phyloP scores from a whole-genome alignment of 1,140 invertebrate genomes.

The Amyelois transitella region DNA sequence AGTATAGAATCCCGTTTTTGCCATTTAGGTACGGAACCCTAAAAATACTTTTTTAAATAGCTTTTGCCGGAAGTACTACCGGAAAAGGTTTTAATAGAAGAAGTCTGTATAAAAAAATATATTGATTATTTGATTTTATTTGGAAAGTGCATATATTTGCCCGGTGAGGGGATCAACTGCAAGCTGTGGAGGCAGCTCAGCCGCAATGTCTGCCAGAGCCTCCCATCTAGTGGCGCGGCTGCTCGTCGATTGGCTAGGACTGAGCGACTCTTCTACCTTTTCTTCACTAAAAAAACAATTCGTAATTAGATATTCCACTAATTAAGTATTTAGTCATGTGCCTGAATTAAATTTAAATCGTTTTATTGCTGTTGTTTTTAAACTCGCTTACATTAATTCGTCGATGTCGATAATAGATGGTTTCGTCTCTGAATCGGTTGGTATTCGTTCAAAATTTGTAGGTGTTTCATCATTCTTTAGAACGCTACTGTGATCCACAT shows the following conservation, averaged over 20 bases:
- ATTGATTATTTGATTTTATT: slow-evolving; percentile 34
- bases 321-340: too few species aligned
- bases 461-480: background rate
- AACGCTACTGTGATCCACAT: background rate
- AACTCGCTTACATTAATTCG: too few species aligned
- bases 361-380: too few species aligned
- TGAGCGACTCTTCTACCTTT: slow-evolving; percentile 28
- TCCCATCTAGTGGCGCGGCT: slow-evolving; percentile 71
- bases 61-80: too few species aligned
- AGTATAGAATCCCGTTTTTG: too few species aligned
- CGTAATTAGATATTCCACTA: too few species aligned
- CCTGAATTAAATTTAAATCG: too few species aligned
- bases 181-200: slow-evolving; percentile 64
- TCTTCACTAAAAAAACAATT: slow-evolving; percentile 20
- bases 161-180: slow-evolving; percentile 68
- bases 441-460: background rate
- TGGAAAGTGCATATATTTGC: slow-evolving; percentile 65
- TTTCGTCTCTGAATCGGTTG: background rate
- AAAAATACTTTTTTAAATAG: too few species aligned
- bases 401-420: too few species aligned
- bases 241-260: slow-evolving; percentile 55
- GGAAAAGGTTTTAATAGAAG: too few species aligned
- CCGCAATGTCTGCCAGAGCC: slow-evolving; percentile 69
- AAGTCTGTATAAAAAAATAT: too few species aligned
- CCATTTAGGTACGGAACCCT: too few species aligned